Evolutionary conservation across 2,797 vertebrate genomes (phyloP).

Genomic region (Diplodus sargus): DNA sequence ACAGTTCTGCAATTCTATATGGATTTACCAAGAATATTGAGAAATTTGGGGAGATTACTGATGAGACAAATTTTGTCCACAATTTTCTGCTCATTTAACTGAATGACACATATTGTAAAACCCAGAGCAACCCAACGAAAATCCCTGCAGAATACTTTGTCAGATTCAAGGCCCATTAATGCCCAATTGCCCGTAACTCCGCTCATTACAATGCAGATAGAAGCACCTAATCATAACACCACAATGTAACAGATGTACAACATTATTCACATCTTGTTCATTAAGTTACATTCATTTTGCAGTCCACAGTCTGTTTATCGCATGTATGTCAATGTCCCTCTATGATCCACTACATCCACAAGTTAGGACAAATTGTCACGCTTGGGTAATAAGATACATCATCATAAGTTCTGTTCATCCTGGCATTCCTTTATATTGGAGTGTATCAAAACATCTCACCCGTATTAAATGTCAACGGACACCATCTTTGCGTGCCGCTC

Average conservation of each 20-base stretch:
- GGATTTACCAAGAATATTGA: slow-evolving; percentile 4
- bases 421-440: slow-evolving; percentile 12
- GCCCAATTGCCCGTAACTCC: slow-evolving; percentile 39
- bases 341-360: not conserved
- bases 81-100: slow-evolving; percentile 39
- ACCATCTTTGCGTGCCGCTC: slow-evolving; percentile 7
- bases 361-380: not conserved
- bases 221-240: slow-evolving; percentile 41
- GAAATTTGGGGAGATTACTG: slow-evolving; percentile 16
- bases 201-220: slow-evolving; percentile 52
- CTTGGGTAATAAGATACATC: too few relatives aligned
- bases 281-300: not conserved
- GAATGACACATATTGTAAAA: slow-evolving; percentile 40
- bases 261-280: not conserved
- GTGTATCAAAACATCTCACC: slow-evolving; percentile 30
- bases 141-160: slow-evolving; percentile 39
- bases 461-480: slow-evolving; percentile 34
- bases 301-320: not conserved
- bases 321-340: not conserved
- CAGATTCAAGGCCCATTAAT: slow-evolving; percentile 42
- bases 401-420: not conserved
- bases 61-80: not conserved
- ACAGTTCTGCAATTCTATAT: not conserved
- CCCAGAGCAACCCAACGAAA: slow-evolving; percentile 11
- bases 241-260: slow-evolving; percentile 1